Evolutionary conservation across 1,140 invertebrate genomes (phyloP), one percentile per base, ranked within the genome.

Genomic region (Liolophura sinensis): DNA sequence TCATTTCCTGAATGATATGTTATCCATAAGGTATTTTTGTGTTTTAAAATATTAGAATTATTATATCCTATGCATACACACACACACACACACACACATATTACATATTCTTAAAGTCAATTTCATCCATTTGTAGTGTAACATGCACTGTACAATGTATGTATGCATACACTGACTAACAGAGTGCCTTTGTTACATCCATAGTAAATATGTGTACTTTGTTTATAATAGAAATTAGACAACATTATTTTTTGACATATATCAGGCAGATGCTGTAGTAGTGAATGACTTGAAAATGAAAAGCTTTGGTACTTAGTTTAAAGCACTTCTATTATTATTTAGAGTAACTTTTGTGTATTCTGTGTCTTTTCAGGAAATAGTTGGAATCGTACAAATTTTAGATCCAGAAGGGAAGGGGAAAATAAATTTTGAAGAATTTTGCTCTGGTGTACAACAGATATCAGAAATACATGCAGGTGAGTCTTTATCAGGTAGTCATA

Each of bases 391-490:
- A 20, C 76, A 80, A 57, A 54, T 81, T 20, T 59, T 83, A 12
- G 80, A 83, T 67, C 78, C 81, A 47, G 78, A 81, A 31, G 78
- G 78, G n/a, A 76, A 74, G 55, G 78, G 80, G 12, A 73, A 78
- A 47, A 81, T 83, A 50, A 79, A 72, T 58, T 83, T 77, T 70
- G 65, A 75, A 22, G 79, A 81, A 62, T 83, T 83, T 65, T 81
- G 78, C 66, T 64, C 77, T 63, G 81, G 81, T 54, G 75, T 83
- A 18, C 71, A 77, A 62, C 78, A 81, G 64, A 82, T 83, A 54
- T 65, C 64, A 50, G 25, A 68, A 51, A 31, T 62, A 40, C 31
- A 40, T 40, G 31, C 31, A 40, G 31, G 31, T 40, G 31, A 40
- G 31, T 40, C 3, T 40, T 40, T 40, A 40, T 40, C 3, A 40